These are phyloP conservation scores for Sinohyriopsis cumingii DNA, from an alignment of 2,888 invertebrate genomes.

Conservation along the genomic window DNA sequence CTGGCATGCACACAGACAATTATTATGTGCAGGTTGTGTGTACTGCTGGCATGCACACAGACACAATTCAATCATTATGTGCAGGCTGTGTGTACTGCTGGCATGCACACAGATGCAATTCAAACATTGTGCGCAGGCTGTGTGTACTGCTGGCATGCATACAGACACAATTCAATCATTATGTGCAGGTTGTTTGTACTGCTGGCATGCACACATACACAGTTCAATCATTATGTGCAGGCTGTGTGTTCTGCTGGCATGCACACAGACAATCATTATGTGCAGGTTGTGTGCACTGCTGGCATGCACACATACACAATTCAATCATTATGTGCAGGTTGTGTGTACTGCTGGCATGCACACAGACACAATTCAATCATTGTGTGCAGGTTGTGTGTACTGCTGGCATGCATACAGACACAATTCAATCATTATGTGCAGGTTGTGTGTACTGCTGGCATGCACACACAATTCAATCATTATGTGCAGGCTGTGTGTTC, in stretches of 20 bases:
- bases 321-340: conserved; percentile 5
- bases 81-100: no score
- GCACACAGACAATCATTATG: conserved; percentile 10
- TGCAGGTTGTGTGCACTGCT: no score
- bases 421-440: conserved; percentile 4
- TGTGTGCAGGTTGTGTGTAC: no score
- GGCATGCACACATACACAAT: conserved; percentile 4
- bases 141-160: background rate
- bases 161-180: conserved; percentile 3
- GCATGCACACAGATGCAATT: conserved; percentile 6
- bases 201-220: conserved; percentile 1
- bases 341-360: background rate
- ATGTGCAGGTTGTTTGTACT: background rate
- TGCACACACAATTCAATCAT: conserved; percentile 7
- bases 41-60: conserved; percentile 1
- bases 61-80: conserved; percentile 5
- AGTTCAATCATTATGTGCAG: conserved; percentile 6
- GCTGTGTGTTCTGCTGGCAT: background rate
- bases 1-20: conserved; percentile 3
- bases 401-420: conserved; percentile 2
- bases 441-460: background rate
- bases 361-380: conserved; percentile 5
- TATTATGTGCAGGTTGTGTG: background rate
- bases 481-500: background rate
- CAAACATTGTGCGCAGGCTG: no score